Evolutionary conservation across 2,888 invertebrate genomes (phyloP).

Genomic region (Sarcophaga carnaria): DNA sequence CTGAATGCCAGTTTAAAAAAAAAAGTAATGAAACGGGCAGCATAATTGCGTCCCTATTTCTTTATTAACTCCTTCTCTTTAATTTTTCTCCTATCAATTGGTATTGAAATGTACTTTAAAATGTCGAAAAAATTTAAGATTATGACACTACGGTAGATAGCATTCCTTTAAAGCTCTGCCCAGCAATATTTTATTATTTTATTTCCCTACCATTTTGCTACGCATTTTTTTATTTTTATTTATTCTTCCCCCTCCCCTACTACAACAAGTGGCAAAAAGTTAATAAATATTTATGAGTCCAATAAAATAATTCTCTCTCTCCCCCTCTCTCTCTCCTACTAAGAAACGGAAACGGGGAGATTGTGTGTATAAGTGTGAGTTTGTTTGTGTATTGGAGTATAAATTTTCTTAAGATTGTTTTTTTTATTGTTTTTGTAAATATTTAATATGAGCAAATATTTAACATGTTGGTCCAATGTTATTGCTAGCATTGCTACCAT

Average conservation of each 20-base stretch:
- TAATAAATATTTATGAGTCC: conserved; percentile 36
- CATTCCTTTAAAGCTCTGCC: neutral
- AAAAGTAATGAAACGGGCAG: too few species aligned
- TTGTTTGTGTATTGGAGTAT: neutral
- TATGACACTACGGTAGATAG: too few species aligned
- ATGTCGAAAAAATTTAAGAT: too few species aligned
- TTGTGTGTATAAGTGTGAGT: too few species aligned
- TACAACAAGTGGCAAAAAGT: conserved; percentile 25
- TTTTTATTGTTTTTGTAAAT: conserved; percentile 53
- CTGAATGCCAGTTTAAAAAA: too few species aligned
- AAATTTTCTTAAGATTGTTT: conserved; percentile 34
- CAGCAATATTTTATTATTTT: neutral
- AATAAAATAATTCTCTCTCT: conserved; percentile 6
- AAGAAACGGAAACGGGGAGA: too few species aligned
- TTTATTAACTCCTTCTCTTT: too few species aligned
- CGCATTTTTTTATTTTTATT: neutral
- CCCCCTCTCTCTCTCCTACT: too few species aligned
- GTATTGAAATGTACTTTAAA: too few species aligned
- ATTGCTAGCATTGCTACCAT: too few species aligned
- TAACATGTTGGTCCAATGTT: neutral
- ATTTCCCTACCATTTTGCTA: neutral
- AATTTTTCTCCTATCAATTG: too few species aligned
- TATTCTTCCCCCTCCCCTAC: neutral
- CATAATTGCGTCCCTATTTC: too few species aligned
- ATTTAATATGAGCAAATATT: conserved; percentile 34